Evolutionary conservation across 2,113 vertebrate species (phyloP), one percentile per base, ranked within the genome.

Genomic region (Genyomyrus donnyi): DNA sequence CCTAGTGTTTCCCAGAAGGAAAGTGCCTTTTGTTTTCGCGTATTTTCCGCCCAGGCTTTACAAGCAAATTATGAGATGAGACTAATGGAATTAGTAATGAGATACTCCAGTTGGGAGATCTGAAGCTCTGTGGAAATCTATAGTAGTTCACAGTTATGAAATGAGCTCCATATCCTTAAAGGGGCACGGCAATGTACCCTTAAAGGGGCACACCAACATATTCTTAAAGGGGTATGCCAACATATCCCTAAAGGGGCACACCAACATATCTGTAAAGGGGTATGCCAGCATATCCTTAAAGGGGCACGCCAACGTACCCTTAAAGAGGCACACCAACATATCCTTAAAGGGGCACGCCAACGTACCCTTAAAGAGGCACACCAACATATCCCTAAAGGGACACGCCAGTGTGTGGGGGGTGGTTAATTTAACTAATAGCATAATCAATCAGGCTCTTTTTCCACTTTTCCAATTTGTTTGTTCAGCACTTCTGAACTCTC

Each of bases 151-250:
- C 31, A 80, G 31, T 80, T 80, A 42, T 8, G 13, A 19, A 39
- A 77, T 77, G 11, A n/a, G 35, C 31, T 77, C 4, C 21, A 17
- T 39, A 77, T 39, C 27, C 70, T 7, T 77, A 35, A 77, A 49
- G 48, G 2, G 48, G 10, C 10, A 49, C 10, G 0, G 9, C 9
- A 46, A 46, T 0, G 0, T 46, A 46, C 0, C 45, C 45, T 0
- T 46, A 46, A 46, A 46, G 45, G 7, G 45, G 45, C 7, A 8
- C 45, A 0, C 45, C 45, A 46, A 8, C 6, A 8, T 46, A 46
- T 7, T 0, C 6, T 0, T 7, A 46, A 46, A 46, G 45, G 45
- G 45, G 45, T 0, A 46, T 1, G 45, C 45, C 45, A 46, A 7
- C 1, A 0, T 46, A 46, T 1, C 45, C 45, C 0, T 46, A 46